A percentile compares a stretch with the other conserved stretches of the same genome.
phyloP scores from a whole-genome alignment of 2,888 invertebrate species.

The Lepidonotus clava region DNA sequence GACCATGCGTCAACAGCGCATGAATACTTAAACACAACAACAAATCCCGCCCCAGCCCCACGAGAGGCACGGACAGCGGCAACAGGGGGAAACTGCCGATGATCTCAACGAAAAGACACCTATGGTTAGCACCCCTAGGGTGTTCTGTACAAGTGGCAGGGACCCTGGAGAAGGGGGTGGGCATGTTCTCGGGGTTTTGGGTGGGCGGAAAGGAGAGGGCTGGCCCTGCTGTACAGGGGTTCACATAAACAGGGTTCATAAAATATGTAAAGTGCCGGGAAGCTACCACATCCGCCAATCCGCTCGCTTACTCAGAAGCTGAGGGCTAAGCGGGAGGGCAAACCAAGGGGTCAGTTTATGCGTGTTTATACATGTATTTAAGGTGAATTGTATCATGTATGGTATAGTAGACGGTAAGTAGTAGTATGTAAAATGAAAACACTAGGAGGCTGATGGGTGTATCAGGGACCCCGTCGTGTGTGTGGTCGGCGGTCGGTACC shows the following conservation, averaged over 20 bases:
- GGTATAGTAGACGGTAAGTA: no score
- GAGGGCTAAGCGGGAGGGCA: no score
- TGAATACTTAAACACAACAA: slow-evolving; percentile 43
- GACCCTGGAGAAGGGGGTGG: not conserved
- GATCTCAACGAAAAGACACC: no score
- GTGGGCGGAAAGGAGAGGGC: not conserved
- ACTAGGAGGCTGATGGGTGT: no score
- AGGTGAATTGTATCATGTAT: no score
- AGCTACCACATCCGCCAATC: not conserved
- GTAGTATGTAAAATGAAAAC: no score
- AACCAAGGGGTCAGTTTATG: no score
- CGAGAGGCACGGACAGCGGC: not conserved
- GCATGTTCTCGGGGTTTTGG: not conserved
- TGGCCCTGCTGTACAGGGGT: not conserved
- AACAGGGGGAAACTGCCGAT: not conserved
- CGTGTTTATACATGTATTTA: no score
- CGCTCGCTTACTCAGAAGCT: no score
- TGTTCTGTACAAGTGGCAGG: not conserved
- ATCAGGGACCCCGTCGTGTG: no score
- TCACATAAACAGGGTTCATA: slow-evolving; percentile 3
- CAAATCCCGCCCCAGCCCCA: not conserved
- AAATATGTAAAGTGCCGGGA: slow-evolving; percentile 30
- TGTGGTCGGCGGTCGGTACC: not conserved
- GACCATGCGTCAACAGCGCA: slow-evolving; percentile 8
- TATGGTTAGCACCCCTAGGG: no score